Percentiles rank a stretch among this genome's conserved stretches.
These are phyloP conservation scores for Rhombomys opimus DNA, from an alignment of 2,113 vertebrate species.

Conservation along the genomic window DNA sequence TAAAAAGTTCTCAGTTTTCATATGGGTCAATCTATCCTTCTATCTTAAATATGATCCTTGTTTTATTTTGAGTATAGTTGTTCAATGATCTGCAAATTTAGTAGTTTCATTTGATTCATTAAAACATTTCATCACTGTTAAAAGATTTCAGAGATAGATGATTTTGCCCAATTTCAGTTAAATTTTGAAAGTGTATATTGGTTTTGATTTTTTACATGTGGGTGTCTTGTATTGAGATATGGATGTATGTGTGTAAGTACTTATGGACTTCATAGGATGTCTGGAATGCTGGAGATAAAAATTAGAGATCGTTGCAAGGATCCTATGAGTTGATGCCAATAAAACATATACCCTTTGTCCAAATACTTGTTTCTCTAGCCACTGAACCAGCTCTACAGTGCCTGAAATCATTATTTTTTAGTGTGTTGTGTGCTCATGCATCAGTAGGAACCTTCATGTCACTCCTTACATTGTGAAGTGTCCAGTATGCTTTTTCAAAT, in stretches of 20 bases:
- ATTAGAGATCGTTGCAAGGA: background rate
- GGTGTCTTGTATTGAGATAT: background rate
- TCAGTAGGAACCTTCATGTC: too few relatives aligned
- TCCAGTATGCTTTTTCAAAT: too few relatives aligned
- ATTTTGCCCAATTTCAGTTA: background rate
- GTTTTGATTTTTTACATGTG: background rate
- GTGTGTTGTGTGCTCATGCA: too few relatives aligned
- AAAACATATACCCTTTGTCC: background rate
- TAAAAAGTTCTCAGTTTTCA: background rate
- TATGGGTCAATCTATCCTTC: background rate
- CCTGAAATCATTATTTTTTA: background rate
- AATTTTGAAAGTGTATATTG: background rate
- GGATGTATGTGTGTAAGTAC: background rate
- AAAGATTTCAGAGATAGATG: background rate
- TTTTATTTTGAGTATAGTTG: background rate
- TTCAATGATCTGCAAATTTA: background rate
- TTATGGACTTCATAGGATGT: background rate
- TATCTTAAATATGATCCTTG: background rate
- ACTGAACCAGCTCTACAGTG: background rate
- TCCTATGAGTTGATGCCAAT: background rate
- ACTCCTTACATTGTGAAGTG: too few relatives aligned
- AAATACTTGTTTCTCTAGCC: background rate
- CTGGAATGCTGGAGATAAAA: background rate
- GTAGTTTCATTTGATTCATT: background rate
- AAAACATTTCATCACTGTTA: background rate